Evolutionary conservation across 2,888 invertebrate species (phyloP), one percentile per base, ranked within the genome.

Genomic region (Lumbricus terrestris): DNA sequence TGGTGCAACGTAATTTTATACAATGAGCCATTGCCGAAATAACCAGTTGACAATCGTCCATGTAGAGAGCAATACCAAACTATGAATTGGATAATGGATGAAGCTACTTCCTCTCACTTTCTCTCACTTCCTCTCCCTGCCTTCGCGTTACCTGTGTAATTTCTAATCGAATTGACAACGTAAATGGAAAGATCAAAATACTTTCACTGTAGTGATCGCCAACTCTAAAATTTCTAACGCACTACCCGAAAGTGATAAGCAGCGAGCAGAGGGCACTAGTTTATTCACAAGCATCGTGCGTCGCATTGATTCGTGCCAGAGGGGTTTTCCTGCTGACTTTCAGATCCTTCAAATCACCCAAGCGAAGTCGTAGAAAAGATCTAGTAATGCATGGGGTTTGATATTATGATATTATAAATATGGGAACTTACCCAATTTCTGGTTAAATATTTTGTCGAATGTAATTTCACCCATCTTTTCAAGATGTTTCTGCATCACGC

Each of bases 361-460:
- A 69, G n/a, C 47, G 18, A 47, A 15, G 18, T 15, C 47, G 4
- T n/a, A 69, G 8, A 23, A 23, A 23, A 69, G n/a, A 47, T 47
- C 47, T n/a, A n/a, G 23, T 23, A 54, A 69, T n/a, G 29, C 29
- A 69, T 6, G n/a, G n/a, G 69, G 13, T n/a, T n/a, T n/a, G 69
- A 69, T 8, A 11, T 69, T 6, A 69, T 69, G n/a, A n/a, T n/a
- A n/a, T n/a, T n/a, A n/a, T n/a, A n/a, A n/a, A 69, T n/a, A 69
- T n/a, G n/a, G n/a, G 23, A 37, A 34, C 85, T 82, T 88, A 82
- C 69, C 90, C 37, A 82, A 38, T 90, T 83, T 38, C 90, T 90
- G 40, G 34, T 90, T 40, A 40, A 90, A 90, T 38, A 83, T 90
- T 38, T 83, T 40, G 82, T 83, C 54, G 82, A 90, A 90, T 35